These are phyloP conservation scores for Entelurus aequoreus DNA, from an alignment of 2,113 vertebrate genomes.

Conservation along the genomic window DNA sequence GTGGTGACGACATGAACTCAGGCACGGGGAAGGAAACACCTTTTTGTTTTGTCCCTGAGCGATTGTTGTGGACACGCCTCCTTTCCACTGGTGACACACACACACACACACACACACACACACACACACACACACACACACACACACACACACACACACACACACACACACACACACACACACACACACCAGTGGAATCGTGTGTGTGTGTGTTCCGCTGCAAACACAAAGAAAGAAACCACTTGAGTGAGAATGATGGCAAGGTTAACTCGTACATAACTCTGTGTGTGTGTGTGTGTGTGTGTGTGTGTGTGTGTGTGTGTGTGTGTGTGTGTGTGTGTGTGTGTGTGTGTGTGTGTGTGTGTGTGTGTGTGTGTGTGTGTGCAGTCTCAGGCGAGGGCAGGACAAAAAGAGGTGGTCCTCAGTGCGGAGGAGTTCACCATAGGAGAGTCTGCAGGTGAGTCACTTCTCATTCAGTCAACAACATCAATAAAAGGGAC, in stretches of 20 bases:
- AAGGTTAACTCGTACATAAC: slow-evolving; percentile 28
- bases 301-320: slow-evolving; percentile 15
- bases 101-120: slow-evolving; percentile 7
- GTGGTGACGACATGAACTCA: slow-evolving; percentile 1
- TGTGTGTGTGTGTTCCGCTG: too few species aligned
- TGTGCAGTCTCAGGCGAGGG: slow-evolving; percentile 79
- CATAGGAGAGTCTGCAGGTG: slow-evolving; percentile 82
- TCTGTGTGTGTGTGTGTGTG: background rate
- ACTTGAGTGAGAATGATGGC: slow-evolving; percentile 31
- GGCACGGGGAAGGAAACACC: slow-evolving; percentile 21
- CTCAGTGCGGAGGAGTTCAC: slow-evolving; percentile 84
- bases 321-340: background rate
- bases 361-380: slow-evolving; percentile 7
- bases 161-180: slow-evolving; percentile 24
- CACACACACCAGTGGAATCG: background rate
- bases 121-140: slow-evolving; percentile 24
- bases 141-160: slow-evolving; percentile 15
- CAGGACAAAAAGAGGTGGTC: slow-evolving; percentile 76
- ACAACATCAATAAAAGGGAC: background rate
- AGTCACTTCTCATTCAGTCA: slow-evolving; percentile 42
- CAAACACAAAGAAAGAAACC: slow-evolving; percentile 36
- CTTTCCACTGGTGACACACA: slow-evolving; percentile 41
- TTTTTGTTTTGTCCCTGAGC: slow-evolving; percentile 16
- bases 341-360: background rate
- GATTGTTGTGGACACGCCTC: slow-evolving; percentile 48